Base-by-base conservation (phyloP, 2,113 vertebrate species). In the Salvator merianae region DNA sequence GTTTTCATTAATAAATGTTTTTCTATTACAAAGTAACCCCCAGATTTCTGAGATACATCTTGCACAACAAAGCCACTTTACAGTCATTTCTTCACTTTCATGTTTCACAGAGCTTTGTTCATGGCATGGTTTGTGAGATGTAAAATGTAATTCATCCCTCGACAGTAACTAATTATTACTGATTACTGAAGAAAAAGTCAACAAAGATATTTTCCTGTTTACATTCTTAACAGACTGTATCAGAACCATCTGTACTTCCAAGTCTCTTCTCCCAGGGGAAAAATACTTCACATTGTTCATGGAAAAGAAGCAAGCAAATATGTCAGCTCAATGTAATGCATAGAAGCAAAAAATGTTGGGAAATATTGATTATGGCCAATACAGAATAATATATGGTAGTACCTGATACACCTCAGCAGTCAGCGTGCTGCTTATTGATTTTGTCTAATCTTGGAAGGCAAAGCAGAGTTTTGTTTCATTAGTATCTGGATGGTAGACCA, bases 141-240 rank as follows among this genome's bases (percentile, higher is more conserved):
- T 78, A 88, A 89, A 92, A 91, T 88, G 69, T 70, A 94, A 95
- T 95, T 87, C 88, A 92, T 93, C 92, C 93, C 92, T 91, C 94
- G 91, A 94, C 93, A 95, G 94, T 94, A 95, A 94, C 93, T 95
- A 95, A 95, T 95, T 95, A 95, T 95, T 95, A 96, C 94, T 93
- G 93, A 96, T 95, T 95, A 94, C 94, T 88, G 89, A 95, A 91
- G 95, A 95, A 94, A 94, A 96, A 96, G 95, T 96, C 96, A 96
- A 96, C 95, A 97, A 95, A 95, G 94, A 95, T 95, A 95, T 96
- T 96, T 96, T 95, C 93, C 94, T 97, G 95, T 96, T 96, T 97
- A 95, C 96, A 95, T 96, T 97, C 93, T 95, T 95, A 96, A 92
- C 94, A 95, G 94, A 96, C 93, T 96, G 94, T 96, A 95, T 96